phyloP scores from a whole-genome alignment of 1,140 invertebrate genomes.

The Drosophila setifemur region DNA sequence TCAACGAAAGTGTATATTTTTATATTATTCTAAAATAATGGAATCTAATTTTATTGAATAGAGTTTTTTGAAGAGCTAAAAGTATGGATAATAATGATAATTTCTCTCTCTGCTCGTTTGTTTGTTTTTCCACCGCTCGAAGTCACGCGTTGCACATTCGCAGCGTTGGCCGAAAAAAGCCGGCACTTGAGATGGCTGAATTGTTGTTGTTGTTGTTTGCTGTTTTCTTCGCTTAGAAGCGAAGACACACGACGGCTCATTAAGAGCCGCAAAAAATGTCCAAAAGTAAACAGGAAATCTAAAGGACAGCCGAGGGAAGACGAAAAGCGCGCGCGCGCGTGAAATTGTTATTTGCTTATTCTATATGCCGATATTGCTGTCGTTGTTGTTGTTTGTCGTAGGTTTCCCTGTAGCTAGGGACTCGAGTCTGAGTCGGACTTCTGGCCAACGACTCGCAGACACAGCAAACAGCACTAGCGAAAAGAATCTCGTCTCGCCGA shows the following conservation, averaged over 20 bases:
- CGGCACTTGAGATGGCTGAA: slow-evolving; percentile 1
- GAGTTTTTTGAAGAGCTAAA: no score
- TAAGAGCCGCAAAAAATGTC: slow-evolving; percentile 47
- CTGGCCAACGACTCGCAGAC: slow-evolving; percentile 10
- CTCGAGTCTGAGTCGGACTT: background rate
- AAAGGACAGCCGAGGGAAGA: slow-evolving; percentile 36
- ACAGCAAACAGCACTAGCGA: slow-evolving; percentile 39
- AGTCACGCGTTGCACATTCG: slow-evolving; percentile 68
- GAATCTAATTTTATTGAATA: no score
- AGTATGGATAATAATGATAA: no score
- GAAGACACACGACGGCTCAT: slow-evolving; percentile 48
- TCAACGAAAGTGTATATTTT: no score
- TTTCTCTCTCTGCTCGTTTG: slow-evolving; percentile 13
- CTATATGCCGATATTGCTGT: background rate
- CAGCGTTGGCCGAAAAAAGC: slow-evolving; percentile 41
- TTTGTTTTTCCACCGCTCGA: slow-evolving; percentile 54
- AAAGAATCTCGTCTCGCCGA: slow-evolving; percentile 16
- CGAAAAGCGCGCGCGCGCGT: slow-evolving; percentile 56
- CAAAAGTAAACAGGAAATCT: slow-evolving; percentile 69
- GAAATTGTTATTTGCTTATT: slow-evolving; percentile 56
- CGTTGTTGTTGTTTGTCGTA: background rate
- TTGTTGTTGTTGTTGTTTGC: slow-evolving; percentile 13
- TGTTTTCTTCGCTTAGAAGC: slow-evolving; percentile 8
- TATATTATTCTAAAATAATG: no score
- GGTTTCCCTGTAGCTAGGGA: background rate